Conservation (phyloP, 2,113 vertebrate genomes). For the Callithrix jacchus region DNA sequence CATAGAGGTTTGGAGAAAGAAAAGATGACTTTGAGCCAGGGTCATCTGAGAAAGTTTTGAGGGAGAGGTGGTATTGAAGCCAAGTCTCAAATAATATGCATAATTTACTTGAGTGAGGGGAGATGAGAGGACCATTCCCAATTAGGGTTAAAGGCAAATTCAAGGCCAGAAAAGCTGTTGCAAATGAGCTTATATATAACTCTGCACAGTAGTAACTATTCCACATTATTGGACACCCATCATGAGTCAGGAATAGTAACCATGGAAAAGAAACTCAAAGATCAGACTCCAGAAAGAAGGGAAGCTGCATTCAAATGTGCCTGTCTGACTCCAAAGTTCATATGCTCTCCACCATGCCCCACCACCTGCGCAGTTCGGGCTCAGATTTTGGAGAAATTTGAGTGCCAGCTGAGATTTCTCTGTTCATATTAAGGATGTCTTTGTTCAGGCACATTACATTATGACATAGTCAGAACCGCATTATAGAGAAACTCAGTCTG, state of each 20-base stretch:
- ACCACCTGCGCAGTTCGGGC: not conserved
- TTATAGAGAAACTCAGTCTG: not conserved
- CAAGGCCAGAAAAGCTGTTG: not conserved
- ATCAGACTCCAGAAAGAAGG: not conserved
- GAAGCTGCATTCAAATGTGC: not conserved
- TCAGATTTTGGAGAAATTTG: not conserved
- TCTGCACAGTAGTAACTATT: not conserved
- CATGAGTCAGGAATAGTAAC: not conserved
- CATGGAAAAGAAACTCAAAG: not conserved
- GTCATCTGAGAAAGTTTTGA: not conserved
- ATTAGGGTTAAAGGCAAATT: not conserved
- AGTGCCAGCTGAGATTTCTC: not conserved
- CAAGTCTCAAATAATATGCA: not conserved
- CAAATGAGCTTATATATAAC: not conserved
- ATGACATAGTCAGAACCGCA: not conserved
- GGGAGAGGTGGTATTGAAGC: not conserved
- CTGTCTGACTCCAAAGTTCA: not conserved
- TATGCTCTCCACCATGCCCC: rapidly evolving
- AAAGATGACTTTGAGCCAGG: not conserved
- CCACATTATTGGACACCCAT: not conserved
- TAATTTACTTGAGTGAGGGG: not conserved
- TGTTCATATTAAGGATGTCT: not conserved
- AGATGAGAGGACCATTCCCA: not conserved
- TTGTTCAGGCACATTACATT: not conserved
- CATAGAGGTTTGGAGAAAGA: not conserved